Base-by-base conservation (phyloP, 2,113 vertebrate genomes). In the Dasyprocta punctata region DNA sequence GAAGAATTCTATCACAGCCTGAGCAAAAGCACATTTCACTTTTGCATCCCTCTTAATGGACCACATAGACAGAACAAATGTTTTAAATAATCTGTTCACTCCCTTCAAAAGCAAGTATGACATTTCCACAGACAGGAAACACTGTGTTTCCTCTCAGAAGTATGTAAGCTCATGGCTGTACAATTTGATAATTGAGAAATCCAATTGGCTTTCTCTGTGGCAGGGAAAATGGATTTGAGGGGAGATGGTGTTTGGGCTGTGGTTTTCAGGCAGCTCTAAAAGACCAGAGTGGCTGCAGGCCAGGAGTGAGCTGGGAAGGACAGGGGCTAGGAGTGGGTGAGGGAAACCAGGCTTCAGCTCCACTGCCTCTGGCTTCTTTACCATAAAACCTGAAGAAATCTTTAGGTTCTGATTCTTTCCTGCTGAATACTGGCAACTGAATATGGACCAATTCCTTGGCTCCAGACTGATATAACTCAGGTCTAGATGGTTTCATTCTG, bases 141-240 rank as follows among this genome's bases (percentile, higher is more conserved):
- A 93, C 67, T 0, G 0, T 60, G 77, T 84, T 95, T 86, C 90
- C 81, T 93, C 47, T 95, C 69, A 82, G 75, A 95, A 95, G 95
- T 56, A 84, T 52, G 71, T 77, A 80, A 83, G 93, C 93, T 95
- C 87, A 84, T 3, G 24, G 95, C 81, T 86, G 63, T 91, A 96
- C 75, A 90, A 92, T 90, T 81, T 95, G 92, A 89, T 95, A 95
- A 97, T 28, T 96, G 95, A 95, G 96, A 93, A 90, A 87, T 92
- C 93, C 96, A 94, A 71, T 20, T 80, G 96, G 75, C 84, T 95
- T 75, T 75, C 84, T 95, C 92, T 88, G 80, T 97, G 92, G 86
- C 5, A 3, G 92, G 94, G 90, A 84, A 95, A 97, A 94, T 90
- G 88, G 87, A 95, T 95, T 93, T 97, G 75, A 96, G 82, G 77